Base-by-base conservation (phyloP, 2,113 vertebrate species). In the Budorcas taxicolor region DNA sequence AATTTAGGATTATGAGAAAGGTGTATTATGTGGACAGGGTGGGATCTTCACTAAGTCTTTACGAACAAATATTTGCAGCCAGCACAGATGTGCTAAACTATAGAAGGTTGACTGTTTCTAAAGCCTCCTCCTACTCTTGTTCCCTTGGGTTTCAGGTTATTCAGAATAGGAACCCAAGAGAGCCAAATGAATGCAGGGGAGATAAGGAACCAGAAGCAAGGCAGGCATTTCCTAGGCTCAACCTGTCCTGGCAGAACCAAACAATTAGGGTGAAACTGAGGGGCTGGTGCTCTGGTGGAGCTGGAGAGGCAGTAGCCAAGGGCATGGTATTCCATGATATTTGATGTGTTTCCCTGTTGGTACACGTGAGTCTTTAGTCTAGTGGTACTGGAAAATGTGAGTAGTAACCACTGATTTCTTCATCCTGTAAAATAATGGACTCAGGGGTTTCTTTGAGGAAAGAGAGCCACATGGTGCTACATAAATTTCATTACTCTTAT, bases 401-500 rank as follows among this genome's bases (percentile, higher is more conserved):
- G 60, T 40, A 57, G 31, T 84, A 80, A 82, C 47, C 47, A 33
- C 87, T 74, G 14, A 80, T 87, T 90, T 80, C 71, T 96, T 87
- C 31, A 81, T 95, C 11, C 43, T 84, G 25, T n/a, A 78, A 96
- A 80, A 87, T 82, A 96, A 97, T 45, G 80, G 94, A 94, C 36
- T 91, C 29, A 7, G 40, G 92, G 52, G 52, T 91, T 96, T 98
- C 89, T 97, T 87, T 92, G 94, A 97, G 93, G 95, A 97, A 74
- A 86, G 29, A 80, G 95, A 98, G 83, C 62, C 89, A 91, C 95
- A 91, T 96, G 88, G 85, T 76, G 52, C 89, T 96, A 81, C 62
- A 91, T 96, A 91, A 95, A 97, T 97, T 96, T 97, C 93, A 97
- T 98, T 97, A 97, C 83, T 94, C 31, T 94, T 97, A 94, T 97